phyloP scores from a whole-genome alignment of 2,113 vertebrate species.

The Brienomyrus brachyistius region DNA sequence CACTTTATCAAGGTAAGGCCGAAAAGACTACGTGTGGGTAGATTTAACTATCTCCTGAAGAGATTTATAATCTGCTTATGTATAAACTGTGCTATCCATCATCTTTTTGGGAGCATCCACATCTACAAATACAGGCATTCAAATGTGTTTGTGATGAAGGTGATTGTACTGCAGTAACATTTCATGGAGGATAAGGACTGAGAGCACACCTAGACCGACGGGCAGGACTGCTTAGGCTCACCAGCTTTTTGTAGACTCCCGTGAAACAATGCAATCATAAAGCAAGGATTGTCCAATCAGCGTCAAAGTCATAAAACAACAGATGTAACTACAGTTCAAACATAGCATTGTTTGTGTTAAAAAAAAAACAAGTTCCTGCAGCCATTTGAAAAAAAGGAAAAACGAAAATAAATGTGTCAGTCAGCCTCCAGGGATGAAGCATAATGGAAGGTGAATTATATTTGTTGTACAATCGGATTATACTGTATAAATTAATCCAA shows the following conservation, averaged over 20 bases:
- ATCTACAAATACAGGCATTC: background rate
- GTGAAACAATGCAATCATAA: background rate
- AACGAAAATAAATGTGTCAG: constrained; percentile 48
- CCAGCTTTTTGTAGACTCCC: background rate
- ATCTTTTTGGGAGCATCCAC: background rate
- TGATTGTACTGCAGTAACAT: background rate
- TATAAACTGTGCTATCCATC: background rate
- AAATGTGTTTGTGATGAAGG: background rate
- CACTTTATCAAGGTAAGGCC: background rate
- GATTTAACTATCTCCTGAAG: background rate
- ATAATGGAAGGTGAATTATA: constrained; percentile 39
- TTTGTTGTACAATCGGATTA: constrained; percentile 42
- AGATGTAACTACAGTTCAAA: background rate
- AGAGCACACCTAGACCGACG: background rate
- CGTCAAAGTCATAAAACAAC: background rate
- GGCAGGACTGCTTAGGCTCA: background rate
- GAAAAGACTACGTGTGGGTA: background rate
- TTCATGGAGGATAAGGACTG: background rate
- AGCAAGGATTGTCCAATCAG: background rate
- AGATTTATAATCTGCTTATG: background rate
- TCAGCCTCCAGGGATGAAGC: constrained; percentile 38
- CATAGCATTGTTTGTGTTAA: background rate
- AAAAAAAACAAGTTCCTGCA: constrained; percentile 54
- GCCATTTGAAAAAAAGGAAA: constrained; percentile 6
- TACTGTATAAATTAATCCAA: constrained; percentile 48